These are phyloP conservation scores for Asarcornis scutulata DNA, from an alignment of 2,113 vertebrate genomes.

Conservation along the genomic window DNA sequence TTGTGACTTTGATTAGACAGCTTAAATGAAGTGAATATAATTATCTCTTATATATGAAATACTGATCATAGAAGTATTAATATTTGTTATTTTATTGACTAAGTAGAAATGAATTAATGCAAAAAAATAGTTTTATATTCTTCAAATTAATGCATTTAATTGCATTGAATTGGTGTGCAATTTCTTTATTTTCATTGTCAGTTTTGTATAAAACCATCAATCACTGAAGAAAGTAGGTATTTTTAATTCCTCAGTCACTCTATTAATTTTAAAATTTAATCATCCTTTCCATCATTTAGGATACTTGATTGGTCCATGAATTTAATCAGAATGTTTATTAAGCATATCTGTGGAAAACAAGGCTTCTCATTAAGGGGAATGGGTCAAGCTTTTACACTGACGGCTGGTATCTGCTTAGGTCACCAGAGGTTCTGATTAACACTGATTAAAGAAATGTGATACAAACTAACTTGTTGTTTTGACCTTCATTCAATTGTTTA, in stretches of 20 bases:
- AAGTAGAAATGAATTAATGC: not conserved
- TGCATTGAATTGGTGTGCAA: not conserved
- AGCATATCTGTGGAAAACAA: slow-evolving; percentile 5
- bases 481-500: not conserved
- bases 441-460: not conserved
- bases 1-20: not conserved
- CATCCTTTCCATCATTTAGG: slow-evolving; percentile 41
- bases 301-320: slow-evolving; percentile 7
- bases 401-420: not conserved
- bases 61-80: not conserved
- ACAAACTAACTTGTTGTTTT: not conserved
- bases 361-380: slow-evolving; percentile 20
- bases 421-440: not conserved
- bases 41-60: not conserved
- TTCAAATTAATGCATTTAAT: not conserved
- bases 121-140: not conserved
- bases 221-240: not conserved
- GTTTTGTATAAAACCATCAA: not conserved
- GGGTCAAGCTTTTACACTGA: not conserved
- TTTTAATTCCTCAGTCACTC: not conserved
- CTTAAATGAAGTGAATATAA: not conserved
- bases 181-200: not conserved
- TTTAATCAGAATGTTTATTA: slow-evolving; percentile 44
- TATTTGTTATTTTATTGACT: not conserved
- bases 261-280: slow-evolving; percentile 40